Base-by-base conservation (phyloP, 2,888 invertebrate species). In the Mycogona germanica region DNA sequence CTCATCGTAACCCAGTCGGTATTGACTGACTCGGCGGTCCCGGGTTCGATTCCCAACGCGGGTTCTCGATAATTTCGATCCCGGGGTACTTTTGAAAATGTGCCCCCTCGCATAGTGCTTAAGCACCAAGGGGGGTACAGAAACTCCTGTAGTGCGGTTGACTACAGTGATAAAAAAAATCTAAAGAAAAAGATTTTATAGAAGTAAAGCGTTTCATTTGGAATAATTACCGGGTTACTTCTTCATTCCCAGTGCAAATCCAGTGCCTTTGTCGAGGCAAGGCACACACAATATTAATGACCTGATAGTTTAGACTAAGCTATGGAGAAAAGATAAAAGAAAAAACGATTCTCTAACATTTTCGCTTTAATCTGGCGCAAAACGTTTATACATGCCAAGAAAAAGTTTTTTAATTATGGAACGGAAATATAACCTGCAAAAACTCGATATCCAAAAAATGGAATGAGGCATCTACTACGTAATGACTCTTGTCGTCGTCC, bases 181-280 rank as follows among this genome's bases (percentile, higher is more conserved):
- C n/a, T n/a, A n/a, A n/a, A n/a, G n/a, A n/a, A n/a, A n/a, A n/a
- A n/a, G n/a, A n/a, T n/a, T n/a, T n/a, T n/a, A n/a, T n/a, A n/a
- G n/a, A 14, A 6, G 17, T 19, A 14, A 50, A 44, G 21, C 14
- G 19, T 21, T 17, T 45, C 32, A 55, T 14, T 14, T n/a, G n/a
- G 25, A 19, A 57, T 32, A 29, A 57, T 55, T 61, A 69, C 68
- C 62, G 63, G 3, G 69, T 67, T 17, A 68, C 59, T 26, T 57
- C 57, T 52, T 65, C 65, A 57, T 67, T 63, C 17, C 68, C 70
- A 12, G 68, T 67, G 12, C 67, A 67, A 9, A 70, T 51, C 65
- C 67, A 66, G 57, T 64, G 64, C 58, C 66, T 62, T 46, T 64
- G 64, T 42, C 66, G 60, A 42, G 64, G 62, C 44, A 63, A 65